These are phyloP conservation scores for Harpagifer antarcticus DNA, from an alignment of 2,797 vertebrate genomes.

Conservation along the genomic window DNA sequence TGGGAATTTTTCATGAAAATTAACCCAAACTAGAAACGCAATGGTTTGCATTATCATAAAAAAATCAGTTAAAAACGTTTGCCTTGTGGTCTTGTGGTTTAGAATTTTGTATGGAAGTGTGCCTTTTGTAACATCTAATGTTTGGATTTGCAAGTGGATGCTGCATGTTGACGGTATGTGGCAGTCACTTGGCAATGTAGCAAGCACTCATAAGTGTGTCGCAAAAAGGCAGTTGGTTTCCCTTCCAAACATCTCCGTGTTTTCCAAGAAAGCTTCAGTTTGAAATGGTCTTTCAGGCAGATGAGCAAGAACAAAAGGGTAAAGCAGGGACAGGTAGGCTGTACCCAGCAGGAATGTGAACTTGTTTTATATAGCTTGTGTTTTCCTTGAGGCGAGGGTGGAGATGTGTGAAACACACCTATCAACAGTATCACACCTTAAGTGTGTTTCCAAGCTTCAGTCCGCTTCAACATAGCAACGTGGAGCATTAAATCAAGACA, in stretches of 20 bases:
- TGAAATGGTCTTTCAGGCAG: too few relatives aligned
- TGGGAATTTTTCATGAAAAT: constrained; percentile 13
- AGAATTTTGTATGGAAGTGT: background rate
- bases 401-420: constrained; percentile 36
- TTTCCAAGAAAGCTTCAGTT: background rate
- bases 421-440: background rate
- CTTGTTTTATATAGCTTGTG: constrained; percentile 26
- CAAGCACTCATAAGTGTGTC: constrained; percentile 6
- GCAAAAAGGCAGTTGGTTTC: background rate
- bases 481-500: background rate
- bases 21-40: background rate
- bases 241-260: background rate
- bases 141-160: constrained; percentile 27
- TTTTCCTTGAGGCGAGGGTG: constrained; percentile 51
- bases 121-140: background rate
- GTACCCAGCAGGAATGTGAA: constrained; percentile 47
- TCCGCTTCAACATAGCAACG: background rate
- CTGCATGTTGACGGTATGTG: constrained; percentile 17
- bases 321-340: background rate
- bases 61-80: background rate
- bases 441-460: constrained; percentile 18
- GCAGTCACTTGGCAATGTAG: background rate
- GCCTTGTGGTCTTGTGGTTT: too few relatives aligned
- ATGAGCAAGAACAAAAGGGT: background rate
- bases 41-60: background rate